Conservation (phyloP, 2,797 vertebrate genomes). For the Acanthopagrus latus region DNA sequence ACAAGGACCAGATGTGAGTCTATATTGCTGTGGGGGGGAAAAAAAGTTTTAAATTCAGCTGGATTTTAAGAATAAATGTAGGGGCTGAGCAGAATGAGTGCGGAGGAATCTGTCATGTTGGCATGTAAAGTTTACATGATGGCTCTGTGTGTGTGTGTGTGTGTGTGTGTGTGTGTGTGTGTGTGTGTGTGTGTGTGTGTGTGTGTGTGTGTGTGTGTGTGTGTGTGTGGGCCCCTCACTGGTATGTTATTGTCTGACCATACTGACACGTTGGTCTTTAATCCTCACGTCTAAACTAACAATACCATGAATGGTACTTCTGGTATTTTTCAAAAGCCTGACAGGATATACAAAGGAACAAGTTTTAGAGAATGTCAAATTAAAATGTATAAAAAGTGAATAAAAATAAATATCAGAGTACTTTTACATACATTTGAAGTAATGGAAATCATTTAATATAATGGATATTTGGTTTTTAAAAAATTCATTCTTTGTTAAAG, state of each 20-base stretch:
- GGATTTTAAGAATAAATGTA: background rate
- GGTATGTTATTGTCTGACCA: slow-evolving; percentile 67
- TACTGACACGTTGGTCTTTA: slow-evolving; percentile 33
- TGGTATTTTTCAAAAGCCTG: slow-evolving; percentile 43
- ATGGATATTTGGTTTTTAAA: background rate
- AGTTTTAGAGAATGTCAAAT: background rate
- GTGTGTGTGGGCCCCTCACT: slow-evolving; percentile 18
- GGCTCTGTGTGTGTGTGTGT: background rate
- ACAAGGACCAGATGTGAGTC: background rate
- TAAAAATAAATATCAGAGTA: background rate
- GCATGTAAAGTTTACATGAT: slow-evolving; percentile 62
- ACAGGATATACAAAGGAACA: background rate
- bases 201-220: slow-evolving; percentile 31
- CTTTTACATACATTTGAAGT: background rate
- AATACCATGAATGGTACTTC: slow-evolving; percentile 45
- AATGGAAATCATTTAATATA: background rate
- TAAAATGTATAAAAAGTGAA: background rate
- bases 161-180: slow-evolving; percentile 28
- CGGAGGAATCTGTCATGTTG: slow-evolving; percentile 44
- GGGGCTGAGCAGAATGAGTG: slow-evolving; percentile 21
- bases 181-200: slow-evolving; percentile 43
- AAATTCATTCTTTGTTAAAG: background rate
- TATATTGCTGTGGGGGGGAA: background rate
- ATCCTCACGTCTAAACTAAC: slow-evolving; percentile 52
- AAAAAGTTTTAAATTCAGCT: slow-evolving; percentile 6